phyloP scores from a whole-genome alignment of 1,140 invertebrate genomes.

The Amyelois transitella region DNA sequence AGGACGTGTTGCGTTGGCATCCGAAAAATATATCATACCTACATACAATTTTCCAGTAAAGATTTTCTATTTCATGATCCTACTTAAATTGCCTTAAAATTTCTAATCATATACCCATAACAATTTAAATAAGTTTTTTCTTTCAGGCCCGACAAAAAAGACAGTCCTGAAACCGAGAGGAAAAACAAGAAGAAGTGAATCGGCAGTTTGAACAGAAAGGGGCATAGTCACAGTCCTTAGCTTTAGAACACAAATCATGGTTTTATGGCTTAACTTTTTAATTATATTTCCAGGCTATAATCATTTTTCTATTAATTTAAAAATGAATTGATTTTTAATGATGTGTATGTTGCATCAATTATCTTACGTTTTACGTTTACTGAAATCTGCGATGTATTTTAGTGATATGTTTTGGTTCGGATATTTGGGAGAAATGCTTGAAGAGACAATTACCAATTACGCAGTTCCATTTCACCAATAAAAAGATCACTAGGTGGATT shows the following conservation, averaged over 20 bases:
- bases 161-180: not conserved
- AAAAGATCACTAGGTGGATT: no score
- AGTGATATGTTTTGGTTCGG: no score
- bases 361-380: not conserved
- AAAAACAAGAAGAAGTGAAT: not conserved
- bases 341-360: not conserved
- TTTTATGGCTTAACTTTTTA: not conserved
- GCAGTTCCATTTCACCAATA: no score
- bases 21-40: no score
- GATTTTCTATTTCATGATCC: no score
- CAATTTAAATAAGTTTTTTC: not conserved
- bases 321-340: not conserved
- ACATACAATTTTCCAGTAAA: no score
- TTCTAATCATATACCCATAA: not conserved
- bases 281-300: not conserved
- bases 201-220: not conserved
- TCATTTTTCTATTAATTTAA: not conserved
- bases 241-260: not conserved
- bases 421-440: no score
- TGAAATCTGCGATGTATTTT: not conserved
- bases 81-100: no score
- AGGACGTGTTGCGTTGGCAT: no score
- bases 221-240: not conserved
- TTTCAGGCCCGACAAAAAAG: not conserved
- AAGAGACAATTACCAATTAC: no score